Conservation (phyloP, 2,797 vertebrate species). For the Heteromormyrus szaboi region DNA sequence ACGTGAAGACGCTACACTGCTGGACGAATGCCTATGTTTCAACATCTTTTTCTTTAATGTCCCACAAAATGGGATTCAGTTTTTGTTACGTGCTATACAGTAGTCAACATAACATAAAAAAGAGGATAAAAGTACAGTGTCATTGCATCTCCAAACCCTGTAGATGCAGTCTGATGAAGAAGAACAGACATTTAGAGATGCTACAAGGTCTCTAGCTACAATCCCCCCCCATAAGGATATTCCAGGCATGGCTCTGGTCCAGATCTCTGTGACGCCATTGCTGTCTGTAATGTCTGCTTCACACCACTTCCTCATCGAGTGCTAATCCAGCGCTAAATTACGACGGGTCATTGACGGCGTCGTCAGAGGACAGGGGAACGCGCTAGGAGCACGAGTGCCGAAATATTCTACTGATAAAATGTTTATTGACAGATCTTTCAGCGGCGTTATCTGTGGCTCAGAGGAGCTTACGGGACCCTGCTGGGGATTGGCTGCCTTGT, state of each 20-base stretch:
- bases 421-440: not conserved
- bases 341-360: constrained; percentile 9
- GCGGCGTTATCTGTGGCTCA: not conserved
- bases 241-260: not conserved
- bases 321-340: constrained; percentile 8
- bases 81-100: not conserved
- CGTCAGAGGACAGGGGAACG: not conserved
- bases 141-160: not conserved
- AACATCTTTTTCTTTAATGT: not conserved
- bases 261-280: constrained; percentile 3
- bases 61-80: not conserved
- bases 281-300: not conserved
- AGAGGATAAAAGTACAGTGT: not conserved
- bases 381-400: not conserved
- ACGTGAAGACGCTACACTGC: not conserved
- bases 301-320: not conserved
- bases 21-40: not conserved
- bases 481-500: not conserved
- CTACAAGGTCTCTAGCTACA: not conserved
- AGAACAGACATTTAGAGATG: not conserved
- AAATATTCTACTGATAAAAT: not conserved
- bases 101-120: not conserved
- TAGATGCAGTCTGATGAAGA: not conserved
- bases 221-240: not conserved
- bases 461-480: not conserved